A percentile compares a stretch with the other conserved stretches of the same genome.
Evolutionary conservation across 1,140 invertebrate genomes (phyloP).

Genomic region (Pollicipes pollicipes): DNA sequence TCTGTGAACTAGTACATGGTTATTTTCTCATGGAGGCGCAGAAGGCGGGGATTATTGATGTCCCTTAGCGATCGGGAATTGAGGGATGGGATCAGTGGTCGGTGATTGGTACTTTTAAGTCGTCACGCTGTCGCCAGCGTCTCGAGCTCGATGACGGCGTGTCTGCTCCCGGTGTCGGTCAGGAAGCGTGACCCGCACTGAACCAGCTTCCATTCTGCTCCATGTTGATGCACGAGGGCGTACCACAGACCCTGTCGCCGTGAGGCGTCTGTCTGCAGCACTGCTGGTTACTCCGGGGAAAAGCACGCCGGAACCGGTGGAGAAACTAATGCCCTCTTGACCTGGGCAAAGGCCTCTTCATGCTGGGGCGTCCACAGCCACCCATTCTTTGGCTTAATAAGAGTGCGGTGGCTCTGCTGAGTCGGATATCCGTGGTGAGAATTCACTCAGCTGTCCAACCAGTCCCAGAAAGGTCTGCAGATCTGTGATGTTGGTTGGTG

Average conservation of each 20-base stretch:
- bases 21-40: slow-evolving; percentile 5
- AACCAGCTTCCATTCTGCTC: slow-evolving; percentile 5
- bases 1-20: slow-evolving; percentile 5
- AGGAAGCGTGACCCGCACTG: slow-evolving; percentile 2
- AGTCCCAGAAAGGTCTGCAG: no score
- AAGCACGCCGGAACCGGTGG: slow-evolving; percentile 8
- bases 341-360: slow-evolving; percentile 7
- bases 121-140: no score
- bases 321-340: slow-evolving; percentile 7
- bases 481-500: background rate
- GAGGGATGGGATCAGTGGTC: slow-evolving; percentile 11
- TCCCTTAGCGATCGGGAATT: slow-evolving; percentile 8
- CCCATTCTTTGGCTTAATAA: slow-evolving; percentile 2
- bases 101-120: slow-evolving; percentile 13
- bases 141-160: slow-evolving; percentile 4
- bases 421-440: no score
- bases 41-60: slow-evolving; percentile 8
- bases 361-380: slow-evolving; percentile 11
- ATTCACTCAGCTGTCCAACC: no score
- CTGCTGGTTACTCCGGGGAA: slow-evolving; percentile 1
- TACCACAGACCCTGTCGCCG: background rate
- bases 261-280: no score
- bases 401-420: no score
- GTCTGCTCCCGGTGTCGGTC: slow-evolving; percentile 10
- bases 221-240: slow-evolving; percentile 7